Percentiles rank a stretch among this genome's conserved stretches.
phyloP scores from a whole-genome alignment of 64 coral and sea anemone genomes.

The Montipora cactus region DNA sequence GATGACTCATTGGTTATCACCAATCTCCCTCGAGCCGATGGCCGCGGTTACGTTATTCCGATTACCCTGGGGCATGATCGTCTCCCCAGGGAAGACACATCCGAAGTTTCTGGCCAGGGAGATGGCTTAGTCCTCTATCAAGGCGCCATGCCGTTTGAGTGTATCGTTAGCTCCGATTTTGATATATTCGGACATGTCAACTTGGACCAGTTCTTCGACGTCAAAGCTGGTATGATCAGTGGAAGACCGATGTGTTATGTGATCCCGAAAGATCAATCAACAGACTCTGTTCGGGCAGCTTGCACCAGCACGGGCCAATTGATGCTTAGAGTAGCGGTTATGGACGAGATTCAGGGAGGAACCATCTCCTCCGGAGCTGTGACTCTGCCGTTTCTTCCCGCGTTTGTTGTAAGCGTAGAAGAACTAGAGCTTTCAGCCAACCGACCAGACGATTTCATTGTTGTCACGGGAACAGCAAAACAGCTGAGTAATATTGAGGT shows the following conservation, averaged over 20 bases:
- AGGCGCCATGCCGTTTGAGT: conserved; percentile 39
- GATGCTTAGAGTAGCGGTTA: conserved; percentile 74
- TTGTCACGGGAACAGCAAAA: conserved; percentile 50
- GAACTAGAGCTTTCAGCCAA: conserved; percentile 65
- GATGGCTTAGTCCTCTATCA: conserved; percentile 74
- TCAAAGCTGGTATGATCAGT: conserved; percentile 53
- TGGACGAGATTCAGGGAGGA: conserved; percentile 68
- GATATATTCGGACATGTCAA: conserved; percentile 47
- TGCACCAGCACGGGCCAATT: conserved; percentile 34
- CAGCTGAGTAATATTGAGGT: conserved; percentile 79
- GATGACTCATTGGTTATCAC: conserved; percentile 64
- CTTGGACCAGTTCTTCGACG: conserved; percentile 71
- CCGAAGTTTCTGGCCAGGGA: not conserved
- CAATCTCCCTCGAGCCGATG: conserved; percentile 61
- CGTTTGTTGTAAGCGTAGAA: conserved; percentile 69
- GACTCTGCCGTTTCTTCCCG: conserved; percentile 74
- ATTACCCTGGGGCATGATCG: conserved; percentile 60
- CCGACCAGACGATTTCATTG: conserved; percentile 37
- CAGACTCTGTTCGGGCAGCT: conserved; percentile 31
- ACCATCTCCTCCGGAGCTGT: conserved; percentile 59
- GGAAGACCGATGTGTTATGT: conserved; percentile 76
- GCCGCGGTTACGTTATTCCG: conserved; percentile 76
- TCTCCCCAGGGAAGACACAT: conserved; percentile 6
- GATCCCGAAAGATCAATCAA: conserved; percentile 25
- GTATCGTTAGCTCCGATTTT: conserved; percentile 65